These are phyloP conservation scores for Cacatua alba DNA, from an alignment of 2,113 vertebrate genomes.

Conservation along the genomic window DNA sequence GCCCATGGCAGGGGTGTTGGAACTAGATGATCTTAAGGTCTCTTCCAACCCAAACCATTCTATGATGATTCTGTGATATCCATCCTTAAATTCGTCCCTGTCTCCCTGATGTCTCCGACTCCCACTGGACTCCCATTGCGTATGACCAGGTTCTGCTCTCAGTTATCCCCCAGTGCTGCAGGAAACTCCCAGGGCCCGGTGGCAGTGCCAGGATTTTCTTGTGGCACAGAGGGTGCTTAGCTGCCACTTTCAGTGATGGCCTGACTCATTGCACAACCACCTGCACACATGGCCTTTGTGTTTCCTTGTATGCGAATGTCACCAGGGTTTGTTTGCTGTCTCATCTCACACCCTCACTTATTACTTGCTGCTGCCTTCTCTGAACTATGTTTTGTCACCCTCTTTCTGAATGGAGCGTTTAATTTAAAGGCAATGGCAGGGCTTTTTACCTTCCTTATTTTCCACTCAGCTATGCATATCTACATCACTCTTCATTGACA, in stretches of 20 bases:
- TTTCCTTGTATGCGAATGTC: background rate
- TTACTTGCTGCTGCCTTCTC: background rate
- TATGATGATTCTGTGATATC: background rate
- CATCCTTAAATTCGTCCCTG: background rate
- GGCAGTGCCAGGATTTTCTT: rapidly evolving
- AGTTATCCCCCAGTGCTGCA: rapidly evolving
- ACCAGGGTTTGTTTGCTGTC: background rate
- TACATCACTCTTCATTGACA: rapidly evolving
- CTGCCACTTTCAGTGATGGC: background rate
- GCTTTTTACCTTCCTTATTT: background rate
- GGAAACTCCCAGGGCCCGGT: rapidly evolving
- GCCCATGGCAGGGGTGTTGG: background rate
- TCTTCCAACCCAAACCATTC: background rate
- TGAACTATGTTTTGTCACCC: rapidly evolving
- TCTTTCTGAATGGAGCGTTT: background rate
- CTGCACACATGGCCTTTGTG: background rate
- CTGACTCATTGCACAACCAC: background rate
- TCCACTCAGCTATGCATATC: background rate
- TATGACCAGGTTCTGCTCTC: rapidly evolving
- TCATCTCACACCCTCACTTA: background rate
- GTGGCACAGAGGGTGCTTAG: background rate
- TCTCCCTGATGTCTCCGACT: background rate
- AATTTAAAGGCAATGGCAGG: background rate
- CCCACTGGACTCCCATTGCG: rapidly evolving
- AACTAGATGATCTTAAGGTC: background rate